A percentile compares a stretch with the other conserved stretches of the same genome.
Evolutionary conservation across 2,797 vertebrate species (phyloP).

Genomic region (Erithacus rubecula): DNA sequence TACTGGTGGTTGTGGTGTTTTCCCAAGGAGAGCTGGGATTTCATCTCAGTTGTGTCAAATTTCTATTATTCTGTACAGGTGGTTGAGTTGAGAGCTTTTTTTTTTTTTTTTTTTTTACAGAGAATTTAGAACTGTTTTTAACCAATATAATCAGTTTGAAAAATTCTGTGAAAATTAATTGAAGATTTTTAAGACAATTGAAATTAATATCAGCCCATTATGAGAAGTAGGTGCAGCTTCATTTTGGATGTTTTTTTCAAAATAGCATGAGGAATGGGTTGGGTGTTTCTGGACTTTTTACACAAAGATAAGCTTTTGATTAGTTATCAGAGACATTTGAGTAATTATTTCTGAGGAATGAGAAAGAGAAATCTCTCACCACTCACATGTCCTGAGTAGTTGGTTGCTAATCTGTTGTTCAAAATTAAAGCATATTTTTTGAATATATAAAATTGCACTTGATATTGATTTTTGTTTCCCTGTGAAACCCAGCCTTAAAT

Average conservation of each 20-base stretch:
- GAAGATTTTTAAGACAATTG: not conserved
- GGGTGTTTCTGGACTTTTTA: not conserved
- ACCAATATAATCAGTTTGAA: not conserved
- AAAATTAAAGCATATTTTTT: not conserved
- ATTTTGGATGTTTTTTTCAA: not conserved
- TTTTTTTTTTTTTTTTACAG: rapidly evolving
- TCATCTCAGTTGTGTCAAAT: not conserved
- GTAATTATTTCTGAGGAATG: not conserved
- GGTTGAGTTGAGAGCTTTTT: too few relatives aligned
- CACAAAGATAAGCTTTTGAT: not conserved
- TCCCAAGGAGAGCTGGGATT: not conserved
- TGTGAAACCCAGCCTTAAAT: not conserved
- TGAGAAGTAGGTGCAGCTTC: not conserved
- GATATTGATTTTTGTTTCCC: not conserved
- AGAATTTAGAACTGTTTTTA: not conserved
- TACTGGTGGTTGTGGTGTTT: not conserved
- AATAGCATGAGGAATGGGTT: not conserved
- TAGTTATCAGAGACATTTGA: not conserved
- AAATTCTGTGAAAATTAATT: not conserved
- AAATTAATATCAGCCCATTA: not conserved
- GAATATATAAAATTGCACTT: not conserved
- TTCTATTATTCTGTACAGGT: not conserved
- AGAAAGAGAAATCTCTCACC: too few relatives aligned
- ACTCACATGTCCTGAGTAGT: too few relatives aligned
- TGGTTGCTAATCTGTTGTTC: not conserved